Conservation (phyloP, 1,140 invertebrate species). For the Drosophila leontia region DNA sequence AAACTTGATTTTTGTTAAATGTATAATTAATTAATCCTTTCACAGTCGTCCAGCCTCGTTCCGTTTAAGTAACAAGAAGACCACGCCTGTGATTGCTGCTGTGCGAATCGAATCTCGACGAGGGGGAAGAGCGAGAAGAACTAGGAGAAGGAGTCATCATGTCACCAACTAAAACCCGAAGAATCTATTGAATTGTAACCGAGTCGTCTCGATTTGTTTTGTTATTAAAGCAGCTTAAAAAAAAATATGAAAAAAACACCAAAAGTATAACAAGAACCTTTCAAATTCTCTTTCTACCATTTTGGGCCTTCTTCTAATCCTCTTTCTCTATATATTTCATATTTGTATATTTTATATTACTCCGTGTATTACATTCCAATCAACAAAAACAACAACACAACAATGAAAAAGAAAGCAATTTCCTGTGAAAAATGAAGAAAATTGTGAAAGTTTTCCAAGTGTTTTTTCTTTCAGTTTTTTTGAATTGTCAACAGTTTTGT, state of each 20-base stretch:
- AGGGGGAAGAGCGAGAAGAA: conserved; percentile 35
- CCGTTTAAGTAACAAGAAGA: conserved; percentile 86
- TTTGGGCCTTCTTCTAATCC: conserved; percentile 31
- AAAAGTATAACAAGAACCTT: conserved; percentile 48
- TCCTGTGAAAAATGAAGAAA: conserved; percentile 28
- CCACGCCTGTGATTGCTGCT: conserved; percentile 88
- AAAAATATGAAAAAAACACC: conserved; percentile 33
- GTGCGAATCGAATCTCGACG: conserved; percentile 75
- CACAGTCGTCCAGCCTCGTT: conserved; percentile 89
- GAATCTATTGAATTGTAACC: conserved; percentile 54
- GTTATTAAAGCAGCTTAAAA: conserved; percentile 67
- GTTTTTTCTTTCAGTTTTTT: conserved; percentile 49
- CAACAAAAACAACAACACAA: conserved; percentile 34
- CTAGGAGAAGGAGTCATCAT: conserved; percentile 44
- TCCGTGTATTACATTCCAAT: conserved; percentile 44
- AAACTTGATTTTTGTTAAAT: not conserved
- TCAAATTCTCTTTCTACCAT: conserved; percentile 1
- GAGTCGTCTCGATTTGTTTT: conserved; percentile 70
- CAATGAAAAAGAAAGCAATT: conserved; percentile 13
- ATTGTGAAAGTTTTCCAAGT: conserved; percentile 33
- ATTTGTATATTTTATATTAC: conserved; percentile 46
- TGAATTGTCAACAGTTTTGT: conserved; percentile 61
- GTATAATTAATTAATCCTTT: conserved; percentile 10
- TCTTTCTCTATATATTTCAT: conserved; percentile 33
- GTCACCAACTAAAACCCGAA: conserved; percentile 28